Evolutionary conservation across 1,140 invertebrate genomes (phyloP).

Genomic region (Eriosoma lanigerum): DNA sequence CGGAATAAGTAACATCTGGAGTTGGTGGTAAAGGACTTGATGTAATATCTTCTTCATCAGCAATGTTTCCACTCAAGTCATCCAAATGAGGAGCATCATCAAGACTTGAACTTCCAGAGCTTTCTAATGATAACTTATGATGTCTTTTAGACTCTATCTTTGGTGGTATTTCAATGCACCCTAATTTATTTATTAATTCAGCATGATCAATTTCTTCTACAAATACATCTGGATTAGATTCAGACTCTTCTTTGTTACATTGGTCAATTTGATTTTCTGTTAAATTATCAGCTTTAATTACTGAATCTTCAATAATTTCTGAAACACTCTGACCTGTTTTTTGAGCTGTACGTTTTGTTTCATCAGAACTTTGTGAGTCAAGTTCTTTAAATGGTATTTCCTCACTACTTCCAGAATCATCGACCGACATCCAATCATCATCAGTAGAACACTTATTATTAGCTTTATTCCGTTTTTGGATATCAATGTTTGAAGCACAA

Average conservation of each 20-base stretch:
- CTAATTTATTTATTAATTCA: constrained; percentile 53
- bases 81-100: constrained; percentile 63
- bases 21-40: constrained; percentile 37
- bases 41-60: constrained; percentile 58
- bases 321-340: constrained; percentile 33
- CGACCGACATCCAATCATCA: constrained; percentile 28
- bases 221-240: not conserved
- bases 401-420: constrained; percentile 42
- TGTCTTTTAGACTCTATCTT: constrained; percentile 69
- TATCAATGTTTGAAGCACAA: not conserved
- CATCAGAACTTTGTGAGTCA: constrained; percentile 40
- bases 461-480: not conserved
- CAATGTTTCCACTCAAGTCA: constrained; percentile 65
- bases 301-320: constrained; percentile 14
- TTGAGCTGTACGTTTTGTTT: constrained; percentile 25
- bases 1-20: constrained; percentile 27
- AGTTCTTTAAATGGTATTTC: constrained; percentile 45
- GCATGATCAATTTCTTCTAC: constrained; percentile 35
- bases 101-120: constrained; percentile 76
- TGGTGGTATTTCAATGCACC: constrained; percentile 60
- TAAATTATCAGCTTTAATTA: not conserved
- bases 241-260: not conserved
- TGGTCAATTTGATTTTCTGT: not conserved
- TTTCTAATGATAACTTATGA: constrained; percentile 67
- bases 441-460: constrained; percentile 21